Conservation (phyloP, 2,888 invertebrate genomes). For the Caenorhabditis doughertyi region DNA sequence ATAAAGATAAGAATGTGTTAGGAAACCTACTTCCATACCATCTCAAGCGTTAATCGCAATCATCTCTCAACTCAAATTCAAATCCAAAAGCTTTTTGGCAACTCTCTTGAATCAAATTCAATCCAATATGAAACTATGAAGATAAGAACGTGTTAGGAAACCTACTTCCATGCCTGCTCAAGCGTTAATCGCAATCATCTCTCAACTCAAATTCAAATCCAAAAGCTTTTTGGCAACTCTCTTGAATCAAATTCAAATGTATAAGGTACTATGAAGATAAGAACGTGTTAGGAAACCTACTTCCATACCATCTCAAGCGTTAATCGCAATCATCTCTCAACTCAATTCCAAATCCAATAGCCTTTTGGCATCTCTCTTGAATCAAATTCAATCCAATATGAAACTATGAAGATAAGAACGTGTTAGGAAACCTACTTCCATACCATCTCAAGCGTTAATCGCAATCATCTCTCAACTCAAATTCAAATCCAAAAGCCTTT, state of each 20-base stretch:
- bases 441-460: background rate
- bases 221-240: background rate
- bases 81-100: conserved; percentile 2
- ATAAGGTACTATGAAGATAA: background rate
- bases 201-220: background rate
- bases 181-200: background rate
- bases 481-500: background rate
- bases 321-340: background rate
- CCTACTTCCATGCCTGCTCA: background rate
- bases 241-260: background rate
- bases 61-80: conserved; percentile 3
- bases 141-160: background rate
- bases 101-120: background rate
- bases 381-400: background rate
- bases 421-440: background rate
- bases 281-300: background rate
- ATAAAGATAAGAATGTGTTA: background rate
- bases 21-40: background rate
- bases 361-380: background rate
- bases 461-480: background rate
- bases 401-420: background rate
- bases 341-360: background rate
- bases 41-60: background rate
- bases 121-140: background rate
- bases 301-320: background rate